Percentiles rank a stretch among this genome's conserved stretches.
These are phyloP conservation scores for Amphiprion ocellaris DNA, from an alignment of 2,113 vertebrate species.

Conservation along the genomic window DNA sequence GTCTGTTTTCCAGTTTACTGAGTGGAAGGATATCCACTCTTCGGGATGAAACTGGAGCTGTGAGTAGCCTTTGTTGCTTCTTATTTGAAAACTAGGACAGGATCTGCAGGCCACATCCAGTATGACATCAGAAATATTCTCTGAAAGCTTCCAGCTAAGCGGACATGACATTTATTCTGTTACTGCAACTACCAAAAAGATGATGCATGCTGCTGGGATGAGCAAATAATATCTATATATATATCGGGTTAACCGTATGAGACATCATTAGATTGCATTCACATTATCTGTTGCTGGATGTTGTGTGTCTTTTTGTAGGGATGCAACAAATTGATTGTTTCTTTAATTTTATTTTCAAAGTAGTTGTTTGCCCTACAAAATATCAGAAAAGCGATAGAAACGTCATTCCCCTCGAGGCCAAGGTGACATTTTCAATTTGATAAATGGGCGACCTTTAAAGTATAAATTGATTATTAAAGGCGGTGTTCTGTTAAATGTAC, in stretches of 20 bases:
- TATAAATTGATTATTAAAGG: background rate
- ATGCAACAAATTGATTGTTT: background rate
- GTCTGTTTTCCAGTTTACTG: slow-evolving; percentile 89
- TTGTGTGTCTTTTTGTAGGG: no score
- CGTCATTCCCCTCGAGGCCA: background rate
- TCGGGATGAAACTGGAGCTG: slow-evolving; percentile 99
- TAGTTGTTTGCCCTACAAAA: background rate
- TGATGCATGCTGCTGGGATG: background rate
- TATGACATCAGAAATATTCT: background rate
- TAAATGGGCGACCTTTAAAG: background rate
- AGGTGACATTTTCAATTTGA: background rate
- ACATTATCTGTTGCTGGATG: background rate
- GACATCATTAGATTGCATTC: background rate
- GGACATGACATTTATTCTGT: slow-evolving; percentile 14
- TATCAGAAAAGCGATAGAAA: background rate
- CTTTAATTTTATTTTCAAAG: background rate
- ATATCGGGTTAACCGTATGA: background rate
- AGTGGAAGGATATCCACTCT: slow-evolving; percentile 99
- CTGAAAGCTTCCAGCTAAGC: slow-evolving; percentile 2
- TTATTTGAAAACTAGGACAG: slow-evolving; percentile 28
- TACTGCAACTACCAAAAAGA: slow-evolving; percentile 17
- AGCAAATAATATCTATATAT: background rate
- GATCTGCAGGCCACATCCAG: slow-evolving; percentile 5
- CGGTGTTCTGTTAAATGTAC: background rate
- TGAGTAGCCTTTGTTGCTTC: slow-evolving; percentile 84